Evolutionary conservation across 2,113 vertebrate genomes (phyloP).

Genomic region (Picathartes gymnocephalus): DNA sequence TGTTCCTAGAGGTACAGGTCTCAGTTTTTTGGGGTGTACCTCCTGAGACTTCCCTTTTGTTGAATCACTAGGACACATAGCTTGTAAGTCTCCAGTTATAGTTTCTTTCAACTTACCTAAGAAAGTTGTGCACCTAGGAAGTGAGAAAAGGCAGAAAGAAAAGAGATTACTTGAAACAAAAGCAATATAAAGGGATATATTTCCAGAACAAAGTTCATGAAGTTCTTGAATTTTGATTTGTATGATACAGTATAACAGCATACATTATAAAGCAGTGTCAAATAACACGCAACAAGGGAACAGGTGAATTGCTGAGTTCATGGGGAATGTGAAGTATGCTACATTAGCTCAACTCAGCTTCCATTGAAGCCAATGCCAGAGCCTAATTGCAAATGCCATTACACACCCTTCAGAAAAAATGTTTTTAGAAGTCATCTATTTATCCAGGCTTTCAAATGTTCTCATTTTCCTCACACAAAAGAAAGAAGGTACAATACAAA

Average conservation of each 20-base stretch:
- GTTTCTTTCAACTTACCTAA: background rate
- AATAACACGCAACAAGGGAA: background rate
- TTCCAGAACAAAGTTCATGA: background rate
- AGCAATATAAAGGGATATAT: background rate
- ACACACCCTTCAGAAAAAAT: background rate
- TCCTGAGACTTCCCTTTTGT: background rate
- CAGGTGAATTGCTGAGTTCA: background rate
- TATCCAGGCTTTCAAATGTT: background rate
- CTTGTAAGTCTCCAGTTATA: background rate
- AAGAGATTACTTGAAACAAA: background rate
- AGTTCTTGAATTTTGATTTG: background rate
- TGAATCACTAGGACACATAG: background rate
- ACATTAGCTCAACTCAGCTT: background rate
- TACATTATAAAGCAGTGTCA: background rate
- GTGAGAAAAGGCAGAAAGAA: background rate
- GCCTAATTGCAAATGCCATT: background rate
- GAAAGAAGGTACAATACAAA: background rate
- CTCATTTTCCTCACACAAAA: background rate
- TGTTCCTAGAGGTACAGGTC: background rate
- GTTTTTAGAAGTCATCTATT: background rate
- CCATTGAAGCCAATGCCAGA: background rate
- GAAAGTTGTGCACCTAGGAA: background rate
- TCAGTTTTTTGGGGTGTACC: fast-evolving
- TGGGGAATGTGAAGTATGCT: background rate
- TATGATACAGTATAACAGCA: background rate